These are phyloP conservation scores for Lasioglossum vierecki DNA, from an alignment of 2,888 invertebrate genomes.

Conservation along the genomic window DNA sequence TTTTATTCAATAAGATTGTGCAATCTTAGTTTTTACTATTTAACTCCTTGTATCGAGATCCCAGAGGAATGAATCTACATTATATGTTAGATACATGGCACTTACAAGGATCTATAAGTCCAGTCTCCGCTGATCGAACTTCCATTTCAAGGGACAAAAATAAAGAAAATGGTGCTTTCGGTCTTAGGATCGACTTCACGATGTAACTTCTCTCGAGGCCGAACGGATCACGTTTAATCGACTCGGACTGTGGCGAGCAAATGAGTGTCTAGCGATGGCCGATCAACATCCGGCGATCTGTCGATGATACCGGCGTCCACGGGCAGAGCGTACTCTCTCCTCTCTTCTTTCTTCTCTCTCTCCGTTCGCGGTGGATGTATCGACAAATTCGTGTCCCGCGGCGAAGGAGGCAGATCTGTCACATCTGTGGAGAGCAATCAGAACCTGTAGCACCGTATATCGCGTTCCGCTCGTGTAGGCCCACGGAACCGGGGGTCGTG, in stretches of 20 bases:
- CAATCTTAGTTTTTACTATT: background rate
- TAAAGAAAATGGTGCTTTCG: background rate
- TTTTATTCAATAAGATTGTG: background rate
- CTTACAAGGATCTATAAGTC: background rate
- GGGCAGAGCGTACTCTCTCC: constrained; percentile 12
- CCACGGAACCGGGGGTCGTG: constrained; percentile 67
- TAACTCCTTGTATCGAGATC: no score
- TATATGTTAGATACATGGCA: background rate
- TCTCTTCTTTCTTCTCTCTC: background rate
- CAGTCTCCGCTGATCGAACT: background rate
- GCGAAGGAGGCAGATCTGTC: constrained; percentile 74
- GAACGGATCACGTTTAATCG: constrained; percentile 57
- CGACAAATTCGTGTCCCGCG: constrained; percentile 76
- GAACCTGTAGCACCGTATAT: constrained; percentile 71
- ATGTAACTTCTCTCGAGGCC: background rate
- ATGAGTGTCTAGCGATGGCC: constrained; percentile 56
- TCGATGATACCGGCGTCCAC: constrained; percentile 46
- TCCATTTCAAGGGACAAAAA: background rate
- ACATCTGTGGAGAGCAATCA: constrained; percentile 77
- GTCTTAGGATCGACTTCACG: background rate
- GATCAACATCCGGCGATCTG: constrained; percentile 60
- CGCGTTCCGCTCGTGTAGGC: constrained; percentile 62
- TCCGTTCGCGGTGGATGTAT: constrained; percentile 44
- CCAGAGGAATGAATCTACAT: background rate
- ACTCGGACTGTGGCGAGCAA: constrained; percentile 52